These are phyloP conservation scores for Rafetus swinhoei DNA, from an alignment of 2,113 vertebrate species.

Conservation along the genomic window DNA sequence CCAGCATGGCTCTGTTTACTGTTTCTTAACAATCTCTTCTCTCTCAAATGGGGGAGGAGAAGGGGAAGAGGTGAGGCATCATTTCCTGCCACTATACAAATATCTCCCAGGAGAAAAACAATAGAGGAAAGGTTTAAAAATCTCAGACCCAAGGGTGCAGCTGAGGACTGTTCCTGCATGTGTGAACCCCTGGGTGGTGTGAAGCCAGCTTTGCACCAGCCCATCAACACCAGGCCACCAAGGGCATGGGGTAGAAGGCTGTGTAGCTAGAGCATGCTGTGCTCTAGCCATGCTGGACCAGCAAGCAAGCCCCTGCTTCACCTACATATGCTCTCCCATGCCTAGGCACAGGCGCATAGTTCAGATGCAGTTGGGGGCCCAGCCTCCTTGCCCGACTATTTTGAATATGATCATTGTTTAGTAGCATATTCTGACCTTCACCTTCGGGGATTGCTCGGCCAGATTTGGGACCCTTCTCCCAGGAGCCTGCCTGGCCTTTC, in stretches of 20 bases:
- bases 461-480: not conserved
- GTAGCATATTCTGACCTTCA: not conserved
- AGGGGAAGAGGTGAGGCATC: not conserved
- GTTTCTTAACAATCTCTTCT: not conserved
- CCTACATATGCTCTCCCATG: fast-evolving
- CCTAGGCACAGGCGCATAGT: not conserved
- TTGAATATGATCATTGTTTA: not conserved
- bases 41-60: not conserved
- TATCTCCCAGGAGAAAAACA: not conserved
- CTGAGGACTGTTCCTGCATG: not conserved
- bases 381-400: not conserved
- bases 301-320: not conserved
- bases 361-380: not conserved
- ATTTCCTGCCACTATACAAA: not conserved
- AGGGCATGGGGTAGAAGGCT: not conserved
- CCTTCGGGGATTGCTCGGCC: not conserved
- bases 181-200: not conserved
- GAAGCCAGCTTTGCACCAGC: not conserved
- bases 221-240: not conserved
- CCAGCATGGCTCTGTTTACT: not conserved
- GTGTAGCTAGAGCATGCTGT: fast-evolving
- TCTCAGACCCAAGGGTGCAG: not conserved
- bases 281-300: fast-evolving
- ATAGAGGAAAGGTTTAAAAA: not conserved
- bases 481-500: not conserved